Percentiles rank a stretch among this genome's conserved stretches.
phyloP scores from a whole-genome alignment of 2,888 invertebrate species.

The Xylota sylvarum region DNA sequence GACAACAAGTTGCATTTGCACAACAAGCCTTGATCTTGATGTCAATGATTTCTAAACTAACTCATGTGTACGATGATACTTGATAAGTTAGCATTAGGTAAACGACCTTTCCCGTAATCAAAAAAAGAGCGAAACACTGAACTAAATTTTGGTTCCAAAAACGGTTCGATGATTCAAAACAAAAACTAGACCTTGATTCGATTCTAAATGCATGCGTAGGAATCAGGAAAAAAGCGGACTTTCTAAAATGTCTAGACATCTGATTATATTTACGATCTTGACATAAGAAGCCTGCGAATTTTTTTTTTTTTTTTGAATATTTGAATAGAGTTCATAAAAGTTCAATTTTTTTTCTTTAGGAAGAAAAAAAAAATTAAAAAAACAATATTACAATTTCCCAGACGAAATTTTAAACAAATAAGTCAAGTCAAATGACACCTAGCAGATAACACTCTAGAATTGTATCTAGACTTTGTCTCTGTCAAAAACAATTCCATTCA shows the following conservation, averaged over 20 bases:
- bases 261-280: neutral
- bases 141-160: no score
- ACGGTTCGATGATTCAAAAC: no score
- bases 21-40: neutral
- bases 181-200: no score
- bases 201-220: no score
- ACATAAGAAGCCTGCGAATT: neutral
- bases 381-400: constrained; percentile 1
- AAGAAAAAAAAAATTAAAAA: neutral
- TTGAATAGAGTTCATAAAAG: neutral
- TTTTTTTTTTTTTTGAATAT: neutral
- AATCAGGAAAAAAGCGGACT: no score
- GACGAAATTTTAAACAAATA: constrained; percentile 14
- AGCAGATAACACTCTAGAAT: constrained; percentile 2
- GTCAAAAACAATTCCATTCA: constrained; percentile 3
- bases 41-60: neutral
- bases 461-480: constrained; percentile 3
- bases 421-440: constrained; percentile 10
- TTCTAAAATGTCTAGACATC: neutral
- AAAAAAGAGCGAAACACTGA: no score
- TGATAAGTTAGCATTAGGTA: neutral
- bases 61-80: neutral
- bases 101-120: neutral
- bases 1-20: neutral
- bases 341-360: neutral